These are phyloP conservation scores for Drosophila affinis DNA, from an alignment of 2,888 invertebrate species.

Conservation along the genomic window DNA sequence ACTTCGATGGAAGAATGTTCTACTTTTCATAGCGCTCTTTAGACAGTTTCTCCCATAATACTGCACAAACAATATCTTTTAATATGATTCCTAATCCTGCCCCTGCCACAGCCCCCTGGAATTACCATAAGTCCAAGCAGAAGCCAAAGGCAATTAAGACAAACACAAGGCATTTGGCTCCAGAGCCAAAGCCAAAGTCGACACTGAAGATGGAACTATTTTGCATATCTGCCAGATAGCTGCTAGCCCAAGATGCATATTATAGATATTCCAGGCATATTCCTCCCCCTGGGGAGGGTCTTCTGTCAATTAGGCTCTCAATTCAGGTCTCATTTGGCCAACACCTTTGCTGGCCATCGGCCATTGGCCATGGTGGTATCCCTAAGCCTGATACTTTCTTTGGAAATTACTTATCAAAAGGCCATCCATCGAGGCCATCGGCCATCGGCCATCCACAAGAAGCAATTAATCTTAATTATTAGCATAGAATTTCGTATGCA, in stretches of 20 bases:
- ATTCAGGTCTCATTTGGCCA: slow-evolving; percentile 11
- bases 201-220: not conserved
- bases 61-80: not conserved
- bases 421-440: not conserved
- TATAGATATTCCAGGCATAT: not conserved
- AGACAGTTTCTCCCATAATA: not conserved
- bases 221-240: slow-evolving; percentile 11
- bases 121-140: slow-evolving; percentile 18
- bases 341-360: not conserved
- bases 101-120: not conserved
- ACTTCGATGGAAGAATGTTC: too few species aligned
- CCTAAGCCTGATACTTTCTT: not conserved
- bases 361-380: not conserved
- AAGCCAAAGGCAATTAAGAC: slow-evolving; percentile 17
- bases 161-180: slow-evolving; percentile 7
- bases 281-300: too few species aligned
- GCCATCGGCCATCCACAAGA: slow-evolving; percentile 1
- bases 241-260: not conserved
- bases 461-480: slow-evolving; percentile 76
- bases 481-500: slow-evolving; percentile 58
- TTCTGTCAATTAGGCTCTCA: slow-evolving; percentile 25
- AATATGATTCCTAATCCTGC: not conserved
- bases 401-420: slow-evolving; percentile 5
- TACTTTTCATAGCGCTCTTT: not conserved
- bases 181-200: not conserved